These are phyloP conservation scores for Alces alces DNA, from an alignment of 2,113 vertebrate genomes.

Conservation along the genomic window DNA sequence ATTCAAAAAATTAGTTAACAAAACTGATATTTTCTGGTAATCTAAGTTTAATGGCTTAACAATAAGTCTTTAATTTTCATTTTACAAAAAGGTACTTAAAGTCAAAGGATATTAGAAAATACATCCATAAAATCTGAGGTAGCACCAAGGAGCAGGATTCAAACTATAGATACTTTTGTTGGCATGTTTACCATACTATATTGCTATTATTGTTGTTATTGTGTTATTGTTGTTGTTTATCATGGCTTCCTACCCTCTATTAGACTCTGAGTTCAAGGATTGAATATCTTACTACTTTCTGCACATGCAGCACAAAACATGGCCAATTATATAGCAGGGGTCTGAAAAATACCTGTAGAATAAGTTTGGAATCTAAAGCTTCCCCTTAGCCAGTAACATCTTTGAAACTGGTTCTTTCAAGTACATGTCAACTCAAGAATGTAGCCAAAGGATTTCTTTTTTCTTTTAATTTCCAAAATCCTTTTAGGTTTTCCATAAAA, in stretches of 20 bases:
- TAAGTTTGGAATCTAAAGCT: not conserved
- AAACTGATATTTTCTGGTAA: not conserved
- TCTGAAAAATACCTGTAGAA: not conserved
- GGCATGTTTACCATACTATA: not conserved
- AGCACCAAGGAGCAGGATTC: not conserved
- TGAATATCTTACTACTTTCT: not conserved
- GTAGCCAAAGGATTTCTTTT: not conserved
- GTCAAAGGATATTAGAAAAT: not conserved
- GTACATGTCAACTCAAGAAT: not conserved
- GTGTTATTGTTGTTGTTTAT: not conserved
- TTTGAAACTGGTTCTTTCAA: not conserved
- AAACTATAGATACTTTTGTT: not conserved
- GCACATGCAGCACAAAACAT: not conserved
- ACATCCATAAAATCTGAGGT: not conserved
- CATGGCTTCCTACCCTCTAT: not conserved
- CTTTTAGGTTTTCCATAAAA: not conserved
- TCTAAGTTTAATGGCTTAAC: not conserved
- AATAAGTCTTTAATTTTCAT: not conserved
- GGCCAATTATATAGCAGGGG: not conserved
- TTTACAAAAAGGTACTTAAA: not conserved
- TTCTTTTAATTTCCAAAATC: not conserved
- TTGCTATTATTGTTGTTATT: not conserved
- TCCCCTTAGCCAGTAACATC: not conserved
- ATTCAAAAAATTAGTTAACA: not conserved
- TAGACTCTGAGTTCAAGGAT: not conserved